Evolutionary conservation across 1,140 invertebrate species (phyloP).

Genomic region (Acromyrmex charruanus): DNA sequence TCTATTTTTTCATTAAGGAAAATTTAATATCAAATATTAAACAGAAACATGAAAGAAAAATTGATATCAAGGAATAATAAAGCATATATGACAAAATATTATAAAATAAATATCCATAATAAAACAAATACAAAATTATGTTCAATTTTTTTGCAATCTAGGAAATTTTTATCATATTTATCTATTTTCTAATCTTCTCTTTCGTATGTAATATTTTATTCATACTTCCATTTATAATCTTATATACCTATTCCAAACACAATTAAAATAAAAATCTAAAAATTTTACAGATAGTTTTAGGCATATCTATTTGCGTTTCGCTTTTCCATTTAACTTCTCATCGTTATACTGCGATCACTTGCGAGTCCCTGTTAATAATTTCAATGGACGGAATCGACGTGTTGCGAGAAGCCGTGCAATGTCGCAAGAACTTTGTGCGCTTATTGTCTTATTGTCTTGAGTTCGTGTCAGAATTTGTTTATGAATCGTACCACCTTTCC

Average conservation of each 20-base stretch:
- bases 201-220: not conserved
- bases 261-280: not conserved
- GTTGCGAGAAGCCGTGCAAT: not conserved
- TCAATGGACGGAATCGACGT: constrained; percentile 5
- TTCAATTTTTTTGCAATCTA: not conserved
- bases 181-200: not conserved
- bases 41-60: not conserved
- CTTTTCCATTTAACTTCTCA: constrained; percentile 19
- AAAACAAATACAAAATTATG: not conserved
- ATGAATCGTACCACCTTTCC: not conserved
- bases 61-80: not conserved
- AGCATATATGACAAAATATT: too few species aligned
- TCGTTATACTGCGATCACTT: constrained; percentile 12
- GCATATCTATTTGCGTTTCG: not conserved
- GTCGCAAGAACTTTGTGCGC: constrained; percentile 13
- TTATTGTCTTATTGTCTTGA: not conserved
- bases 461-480: constrained; percentile 1
- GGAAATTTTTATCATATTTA: not conserved
- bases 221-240: not conserved
- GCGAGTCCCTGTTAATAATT: not conserved
- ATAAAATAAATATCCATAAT: not conserved
- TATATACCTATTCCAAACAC: not conserved
- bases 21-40: not conserved
- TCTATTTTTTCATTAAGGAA: not conserved
- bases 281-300: not conserved